Conservation (phyloP, 2,888 invertebrate species). For the Ophion ventricosus region DNA sequence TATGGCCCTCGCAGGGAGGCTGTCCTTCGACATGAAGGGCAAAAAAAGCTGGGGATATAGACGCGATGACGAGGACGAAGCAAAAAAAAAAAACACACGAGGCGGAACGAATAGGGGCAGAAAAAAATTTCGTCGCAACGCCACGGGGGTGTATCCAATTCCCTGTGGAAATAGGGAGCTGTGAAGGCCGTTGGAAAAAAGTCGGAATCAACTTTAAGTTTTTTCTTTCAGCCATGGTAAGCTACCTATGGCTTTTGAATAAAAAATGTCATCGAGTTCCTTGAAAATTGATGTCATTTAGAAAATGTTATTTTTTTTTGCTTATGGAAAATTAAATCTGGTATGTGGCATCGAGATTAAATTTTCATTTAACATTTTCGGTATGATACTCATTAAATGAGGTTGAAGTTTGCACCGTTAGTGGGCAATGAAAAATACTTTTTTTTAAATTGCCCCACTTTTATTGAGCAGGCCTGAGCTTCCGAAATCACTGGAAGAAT, state of each 20-base stretch:
- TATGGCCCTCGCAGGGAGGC: conserved; percentile 55
- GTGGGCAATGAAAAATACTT: too few relatives aligned
- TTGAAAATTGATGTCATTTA: not conserved
- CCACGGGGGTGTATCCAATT: conserved; percentile 55
- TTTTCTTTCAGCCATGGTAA: not conserved
- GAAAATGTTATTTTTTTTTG: not conserved
- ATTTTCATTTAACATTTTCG: not conserved
- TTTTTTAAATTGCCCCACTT: too few relatives aligned
- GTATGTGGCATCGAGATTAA: not conserved
- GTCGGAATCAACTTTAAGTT: not conserved
- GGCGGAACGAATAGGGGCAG: conserved; percentile 56
- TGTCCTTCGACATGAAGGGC: conserved; percentile 58
- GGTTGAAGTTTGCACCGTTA: too few relatives aligned
- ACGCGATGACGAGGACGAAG: conserved; percentile 42
- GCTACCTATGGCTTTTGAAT: not conserved
- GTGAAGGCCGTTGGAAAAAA: conserved; percentile 16
- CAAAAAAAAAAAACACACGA: conserved; percentile 45
- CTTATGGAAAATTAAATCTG: not conserved
- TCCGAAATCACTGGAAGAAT: too few relatives aligned
- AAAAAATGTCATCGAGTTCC: not conserved
- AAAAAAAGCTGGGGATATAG: conserved; percentile 47
- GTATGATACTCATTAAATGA: not conserved
- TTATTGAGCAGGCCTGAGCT: too few relatives aligned
- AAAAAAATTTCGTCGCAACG: conserved; percentile 56
- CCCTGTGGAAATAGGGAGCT: conserved; percentile 31